Percentiles rank a stretch among this genome's conserved stretches.
Evolutionary conservation across 2,888 invertebrate genomes (phyloP).

Genomic region (Mesorhabditis spiculigera): DNA sequence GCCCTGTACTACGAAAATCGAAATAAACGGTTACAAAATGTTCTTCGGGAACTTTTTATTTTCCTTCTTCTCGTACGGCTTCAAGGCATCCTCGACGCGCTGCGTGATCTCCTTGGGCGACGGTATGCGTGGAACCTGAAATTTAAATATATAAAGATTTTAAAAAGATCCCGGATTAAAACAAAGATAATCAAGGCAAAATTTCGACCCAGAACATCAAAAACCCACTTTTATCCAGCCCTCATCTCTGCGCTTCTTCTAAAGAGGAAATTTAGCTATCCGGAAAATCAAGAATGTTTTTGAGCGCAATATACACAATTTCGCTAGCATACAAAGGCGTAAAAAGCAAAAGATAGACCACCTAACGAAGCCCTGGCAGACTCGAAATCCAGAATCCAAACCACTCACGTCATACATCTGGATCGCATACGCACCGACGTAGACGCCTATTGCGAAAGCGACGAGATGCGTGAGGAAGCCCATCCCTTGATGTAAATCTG

Average conservation of each 20-base stretch:
- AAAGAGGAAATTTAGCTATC: too few relatives aligned
- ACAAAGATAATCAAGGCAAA: background rate
- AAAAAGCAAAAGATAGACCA: too few relatives aligned
- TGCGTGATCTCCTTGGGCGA: background rate
- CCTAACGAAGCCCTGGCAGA: too few relatives aligned
- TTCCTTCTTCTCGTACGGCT: conserved; percentile 4
- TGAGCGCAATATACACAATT: too few relatives aligned
- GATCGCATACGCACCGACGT: background rate
- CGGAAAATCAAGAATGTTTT: too few relatives aligned
- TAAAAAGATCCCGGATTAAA: background rate
- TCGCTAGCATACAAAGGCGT: too few relatives aligned
- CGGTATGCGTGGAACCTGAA: background rate
- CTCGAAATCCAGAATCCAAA: background rate
- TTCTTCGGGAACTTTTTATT: background rate
- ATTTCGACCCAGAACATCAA: background rate
- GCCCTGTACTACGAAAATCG: too few relatives aligned
- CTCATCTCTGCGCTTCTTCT: too few relatives aligned
- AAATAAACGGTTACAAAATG: background rate
- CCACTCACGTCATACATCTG: background rate
- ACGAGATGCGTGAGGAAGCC: background rate
- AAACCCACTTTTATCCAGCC: too few relatives aligned
- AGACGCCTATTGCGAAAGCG: background rate
- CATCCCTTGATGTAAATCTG: background rate
- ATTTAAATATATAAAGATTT: background rate
- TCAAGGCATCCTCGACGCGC: background rate